Percentiles rank a stretch among this genome's conserved stretches.
Conservation (phyloP, 2,797 vertebrate species). For the Enteromius mattozi region DNA sequence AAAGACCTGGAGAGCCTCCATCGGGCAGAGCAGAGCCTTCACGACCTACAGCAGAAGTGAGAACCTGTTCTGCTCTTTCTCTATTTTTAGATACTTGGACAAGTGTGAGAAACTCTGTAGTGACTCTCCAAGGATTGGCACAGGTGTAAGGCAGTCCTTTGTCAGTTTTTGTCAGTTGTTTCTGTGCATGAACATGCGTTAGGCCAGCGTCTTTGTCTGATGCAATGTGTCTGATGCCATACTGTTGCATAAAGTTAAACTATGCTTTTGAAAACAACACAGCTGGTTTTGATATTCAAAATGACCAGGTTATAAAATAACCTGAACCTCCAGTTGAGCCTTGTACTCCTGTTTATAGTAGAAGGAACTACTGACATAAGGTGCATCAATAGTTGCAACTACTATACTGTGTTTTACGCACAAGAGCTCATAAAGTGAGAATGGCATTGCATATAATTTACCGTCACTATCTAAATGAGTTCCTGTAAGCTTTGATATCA, state of each 20-base stretch:
- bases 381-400: no score
- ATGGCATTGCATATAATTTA: background rate
- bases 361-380: background rate
- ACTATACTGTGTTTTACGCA: background rate
- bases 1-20: conserved; percentile 96
- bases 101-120: background rate
- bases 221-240: no score
- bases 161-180: background rate
- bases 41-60: conserved; percentile 96
- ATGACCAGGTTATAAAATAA: background rate
- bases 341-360: background rate
- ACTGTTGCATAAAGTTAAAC: background rate
- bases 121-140: background rate
- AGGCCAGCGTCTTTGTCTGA: background rate
- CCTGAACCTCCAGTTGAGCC: conserved; percentile 13
- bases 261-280: background rate
- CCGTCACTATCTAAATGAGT: background rate
- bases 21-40: conserved; percentile 93
- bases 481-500: conserved; percentile 3
- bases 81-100: conserved; percentile 1
- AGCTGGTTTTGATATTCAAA: background rate
- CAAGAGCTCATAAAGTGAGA: background rate
- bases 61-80: conserved; percentile 48
- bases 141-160: background rate
- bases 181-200: background rate